Evolutionary conservation across 2,797 vertebrate species (phyloP).

Genomic region (Limnodromus scolopaceus): DNA sequence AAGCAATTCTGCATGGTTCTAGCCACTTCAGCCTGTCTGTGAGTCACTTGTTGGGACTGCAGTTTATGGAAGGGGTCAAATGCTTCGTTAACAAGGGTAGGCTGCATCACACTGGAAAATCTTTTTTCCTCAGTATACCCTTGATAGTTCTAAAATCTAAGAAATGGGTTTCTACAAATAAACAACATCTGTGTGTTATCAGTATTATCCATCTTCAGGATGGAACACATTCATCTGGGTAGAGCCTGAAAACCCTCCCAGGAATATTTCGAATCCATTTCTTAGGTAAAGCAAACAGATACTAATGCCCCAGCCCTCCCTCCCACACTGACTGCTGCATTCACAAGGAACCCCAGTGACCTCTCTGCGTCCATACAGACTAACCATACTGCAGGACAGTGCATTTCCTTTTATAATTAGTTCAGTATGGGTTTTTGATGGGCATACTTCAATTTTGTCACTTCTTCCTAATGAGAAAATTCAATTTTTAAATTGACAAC

Average conservation of each 20-base stretch:
- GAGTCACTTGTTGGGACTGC: slow-evolving; percentile 51
- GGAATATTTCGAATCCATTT: slow-evolving; percentile 22
- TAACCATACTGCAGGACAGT: background rate
- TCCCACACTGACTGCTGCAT: background rate
- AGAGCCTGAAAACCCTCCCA: slow-evolving; percentile 30
- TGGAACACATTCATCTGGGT: slow-evolving; percentile 11
- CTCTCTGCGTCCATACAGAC: background rate
- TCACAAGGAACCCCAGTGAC: background rate
- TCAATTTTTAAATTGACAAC: background rate
- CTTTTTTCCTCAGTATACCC: background rate
- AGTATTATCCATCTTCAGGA: background rate
- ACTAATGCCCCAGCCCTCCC: background rate
- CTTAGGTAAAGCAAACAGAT: slow-evolving; percentile 11
- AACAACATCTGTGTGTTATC: slow-evolving; percentile 61
- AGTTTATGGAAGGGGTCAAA: slow-evolving; percentile 39
- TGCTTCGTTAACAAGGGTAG: background rate
- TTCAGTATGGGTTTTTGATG: background rate
- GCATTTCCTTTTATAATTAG: background rate
- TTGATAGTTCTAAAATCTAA: slow-evolving; percentile 37
- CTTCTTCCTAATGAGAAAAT: background rate
- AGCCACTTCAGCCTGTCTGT: background rate
- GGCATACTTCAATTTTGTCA: background rate
- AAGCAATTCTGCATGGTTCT: background rate
- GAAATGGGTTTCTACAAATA: slow-evolving; percentile 46
- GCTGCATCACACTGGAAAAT: background rate